A percentile compares a stretch with the other conserved stretches of the same genome.
These are phyloP conservation scores for Procavia capensis DNA, from an alignment of 2,113 vertebrate genomes.

Conservation along the genomic window DNA sequence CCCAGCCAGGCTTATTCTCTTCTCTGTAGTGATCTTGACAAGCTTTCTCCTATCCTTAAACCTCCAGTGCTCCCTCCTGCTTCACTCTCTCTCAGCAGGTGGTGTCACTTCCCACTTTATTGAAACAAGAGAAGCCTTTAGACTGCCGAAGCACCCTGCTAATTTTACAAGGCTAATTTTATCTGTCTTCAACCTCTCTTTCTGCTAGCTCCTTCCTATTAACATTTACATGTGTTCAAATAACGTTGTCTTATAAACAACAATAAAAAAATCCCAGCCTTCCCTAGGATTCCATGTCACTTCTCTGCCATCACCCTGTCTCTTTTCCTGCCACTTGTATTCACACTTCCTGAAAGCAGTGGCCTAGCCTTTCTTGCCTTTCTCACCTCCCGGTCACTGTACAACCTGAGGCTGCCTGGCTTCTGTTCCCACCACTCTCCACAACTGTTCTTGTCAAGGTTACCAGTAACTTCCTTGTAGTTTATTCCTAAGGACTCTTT, in stretches of 20 bases:
- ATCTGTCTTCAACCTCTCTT: conserved; percentile 33
- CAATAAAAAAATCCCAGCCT: conserved; percentile 43
- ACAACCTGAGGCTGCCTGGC: conserved; percentile 42
- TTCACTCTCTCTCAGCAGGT: background rate
- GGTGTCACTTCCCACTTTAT: background rate
- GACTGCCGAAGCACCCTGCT: background rate
- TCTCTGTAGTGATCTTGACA: background rate
- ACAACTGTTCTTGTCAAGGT: conserved; percentile 61
- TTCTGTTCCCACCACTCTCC: conserved; percentile 60
- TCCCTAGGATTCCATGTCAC: background rate
- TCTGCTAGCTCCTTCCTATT: conserved; percentile 9
- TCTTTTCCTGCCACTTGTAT: conserved; percentile 45
- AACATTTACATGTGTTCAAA: conserved; percentile 18
- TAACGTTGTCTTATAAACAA: conserved; percentile 70
- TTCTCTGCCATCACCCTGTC: conserved; percentile 51
- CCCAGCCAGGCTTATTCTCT: background rate
- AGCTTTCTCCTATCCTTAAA: background rate
- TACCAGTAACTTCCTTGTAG: conserved; percentile 59
- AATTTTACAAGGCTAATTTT: conserved; percentile 22
- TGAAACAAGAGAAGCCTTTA: background rate
- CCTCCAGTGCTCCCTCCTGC: background rate
- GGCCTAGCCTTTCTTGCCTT: conserved; percentile 51
- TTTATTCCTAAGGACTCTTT: conserved; percentile 52
- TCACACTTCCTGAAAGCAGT: conserved; percentile 51
- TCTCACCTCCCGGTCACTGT: conserved; percentile 65